Evolutionary conservation across 2,113 vertebrate genomes (phyloP), one percentile per base, ranked within the genome.

Genomic region (Neogale vison): DNA sequence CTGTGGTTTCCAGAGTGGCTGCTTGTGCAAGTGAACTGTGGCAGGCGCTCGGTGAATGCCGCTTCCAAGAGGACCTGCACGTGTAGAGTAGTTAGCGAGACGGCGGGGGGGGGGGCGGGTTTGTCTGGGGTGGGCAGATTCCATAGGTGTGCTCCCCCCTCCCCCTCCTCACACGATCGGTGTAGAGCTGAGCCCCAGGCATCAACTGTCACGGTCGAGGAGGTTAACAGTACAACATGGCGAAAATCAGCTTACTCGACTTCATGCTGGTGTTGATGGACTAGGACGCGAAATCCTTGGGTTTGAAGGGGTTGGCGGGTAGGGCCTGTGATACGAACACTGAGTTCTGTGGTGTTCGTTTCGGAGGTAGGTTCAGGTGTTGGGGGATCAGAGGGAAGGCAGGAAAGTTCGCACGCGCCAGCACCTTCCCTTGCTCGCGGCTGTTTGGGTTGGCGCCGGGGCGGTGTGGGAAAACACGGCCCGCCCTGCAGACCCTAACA

Each of bases 21-120:
- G 97, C 97, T 98, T 96, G 17, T 96, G 86, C 71, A 50, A 96
- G 82, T 96, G 96, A 98, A 96, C 34, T n/a, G 79, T 69, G 92
- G 95, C 11, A 3, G 87, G 94, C 42, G 83, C 90, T 72, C 4
- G 26, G 29, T 31, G 42, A 86, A 80, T 77, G 45, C 3, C 42
- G 29, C 92, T 17, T 65, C 39, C 52, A 45, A 71, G 17, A 39
- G 55, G 86, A 74, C 2, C 63, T 59, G 74, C 72, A 0, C 0
- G 18, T 61, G 3, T 79, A 61, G 52, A 83, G 23, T 88, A 55
- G 63, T 8, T 31, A 50, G 89, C 5, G 7, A 3, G 26, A 0
- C 0, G 74, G 47, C 76, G 45, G 1, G 14, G 42, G 0, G 14
- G 42, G 12, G 2, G 0, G 1, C 29, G 10, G 69, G 17, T 7